phyloP scores from a whole-genome alignment of 2,888 invertebrate genomes.

The Volucella bombylans region DNA sequence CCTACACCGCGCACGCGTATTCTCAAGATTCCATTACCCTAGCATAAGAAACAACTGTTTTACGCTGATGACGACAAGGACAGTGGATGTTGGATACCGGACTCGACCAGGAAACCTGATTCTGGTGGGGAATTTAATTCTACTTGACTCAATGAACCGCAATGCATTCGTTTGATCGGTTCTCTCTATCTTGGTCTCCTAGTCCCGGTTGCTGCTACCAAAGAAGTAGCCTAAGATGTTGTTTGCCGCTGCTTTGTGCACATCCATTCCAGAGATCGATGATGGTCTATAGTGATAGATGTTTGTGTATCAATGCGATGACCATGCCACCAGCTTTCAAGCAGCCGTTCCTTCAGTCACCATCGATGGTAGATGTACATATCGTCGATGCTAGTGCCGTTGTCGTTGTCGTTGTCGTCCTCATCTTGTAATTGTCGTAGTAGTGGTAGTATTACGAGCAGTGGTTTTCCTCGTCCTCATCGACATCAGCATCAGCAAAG shows the following conservation, averaged over 20 bases:
- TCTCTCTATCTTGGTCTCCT: constrained; percentile 29
- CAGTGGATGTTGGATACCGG: constrained; percentile 17
- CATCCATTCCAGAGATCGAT: constrained; percentile 49
- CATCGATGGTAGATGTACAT: constrained; percentile 20
- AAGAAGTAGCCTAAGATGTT: constrained; percentile 35
- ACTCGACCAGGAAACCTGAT: constrained; percentile 62
- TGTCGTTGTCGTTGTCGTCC: constrained; percentile 19
- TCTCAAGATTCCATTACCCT: constrained; percentile 14
- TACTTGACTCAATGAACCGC: constrained; percentile 72
- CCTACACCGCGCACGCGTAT: constrained; percentile 56
- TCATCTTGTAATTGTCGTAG: constrained; percentile 10
- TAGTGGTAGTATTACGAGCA: background rate
- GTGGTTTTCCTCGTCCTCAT: constrained; percentile 19
- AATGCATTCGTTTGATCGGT: constrained; percentile 67
- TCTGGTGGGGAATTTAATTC: constrained; percentile 67
- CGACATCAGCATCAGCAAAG: constrained; percentile 23
- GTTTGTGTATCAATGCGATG: constrained; percentile 68
- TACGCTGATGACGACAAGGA: constrained; percentile 36
- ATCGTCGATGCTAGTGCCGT: background rate
- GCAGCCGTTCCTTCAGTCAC: constrained; percentile 48
- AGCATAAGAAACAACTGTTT: constrained; percentile 52
- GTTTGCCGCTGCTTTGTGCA: constrained; percentile 58
- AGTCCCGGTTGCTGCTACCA: constrained; percentile 11
- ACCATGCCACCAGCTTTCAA: constrained; percentile 67
- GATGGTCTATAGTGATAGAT: constrained; percentile 72